Conservation (phyloP, 1,140 invertebrate species). For the Drosophila teissieri region DNA sequence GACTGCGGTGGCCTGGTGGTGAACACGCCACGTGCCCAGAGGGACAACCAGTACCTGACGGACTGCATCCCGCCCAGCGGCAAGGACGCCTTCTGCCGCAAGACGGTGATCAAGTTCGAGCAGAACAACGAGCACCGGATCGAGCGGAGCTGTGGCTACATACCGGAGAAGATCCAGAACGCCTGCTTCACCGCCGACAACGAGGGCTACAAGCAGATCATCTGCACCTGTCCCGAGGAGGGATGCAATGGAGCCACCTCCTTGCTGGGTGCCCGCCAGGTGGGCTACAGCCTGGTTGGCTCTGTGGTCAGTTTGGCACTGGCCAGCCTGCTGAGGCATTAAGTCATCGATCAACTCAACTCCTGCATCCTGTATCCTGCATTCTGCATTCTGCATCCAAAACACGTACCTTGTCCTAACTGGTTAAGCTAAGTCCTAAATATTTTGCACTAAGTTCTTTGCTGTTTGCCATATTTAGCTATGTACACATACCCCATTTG, state of each 20-base stretch:
- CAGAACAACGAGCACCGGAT: constrained; percentile 84
- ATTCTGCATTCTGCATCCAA: constrained; percentile 2
- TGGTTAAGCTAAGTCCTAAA: constrained; percentile 41
- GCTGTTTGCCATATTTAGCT: constrained; percentile 32
- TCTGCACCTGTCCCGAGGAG: constrained; percentile 86
- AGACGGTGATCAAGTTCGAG: constrained; percentile 80
- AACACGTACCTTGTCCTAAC: constrained; percentile 44
- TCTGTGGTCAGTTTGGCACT: constrained; percentile 35
- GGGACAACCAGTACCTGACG: constrained; percentile 65
- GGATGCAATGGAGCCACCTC: constrained; percentile 85
- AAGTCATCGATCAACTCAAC: not conserved
- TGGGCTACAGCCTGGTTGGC: constrained; percentile 36
- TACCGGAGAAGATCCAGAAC: constrained; percentile 73
- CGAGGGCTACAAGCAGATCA: constrained; percentile 86
- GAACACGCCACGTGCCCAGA: constrained; percentile 64
- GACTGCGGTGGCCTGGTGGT: constrained; percentile 86
- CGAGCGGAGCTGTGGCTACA: constrained; percentile 86
- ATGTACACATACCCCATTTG: constrained; percentile 18
- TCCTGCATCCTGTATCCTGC: not conserved
- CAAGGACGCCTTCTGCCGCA: constrained; percentile 68
- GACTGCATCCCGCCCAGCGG: constrained; percentile 49
- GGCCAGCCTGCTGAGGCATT: constrained; percentile 43
- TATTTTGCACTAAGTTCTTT: constrained; percentile 38
- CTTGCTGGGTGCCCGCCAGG: constrained; percentile 13
- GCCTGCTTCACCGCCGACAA: constrained; percentile 86